These are phyloP conservation scores for Typhlichthys subterraneus DNA, from an alignment of 2,797 vertebrate species.

Conservation along the genomic window DNA sequence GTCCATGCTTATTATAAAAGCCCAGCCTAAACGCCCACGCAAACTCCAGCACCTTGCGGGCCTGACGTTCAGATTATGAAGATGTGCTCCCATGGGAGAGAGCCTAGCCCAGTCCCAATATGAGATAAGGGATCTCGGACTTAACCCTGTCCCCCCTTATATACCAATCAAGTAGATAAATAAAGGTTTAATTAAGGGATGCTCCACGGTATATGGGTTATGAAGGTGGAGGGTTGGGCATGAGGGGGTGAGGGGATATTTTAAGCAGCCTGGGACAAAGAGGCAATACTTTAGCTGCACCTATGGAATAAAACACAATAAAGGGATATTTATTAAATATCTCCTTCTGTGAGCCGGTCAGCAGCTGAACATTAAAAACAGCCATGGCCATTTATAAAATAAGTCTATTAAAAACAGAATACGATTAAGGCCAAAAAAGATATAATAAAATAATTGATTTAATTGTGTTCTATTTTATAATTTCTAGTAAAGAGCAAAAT, in stretches of 20 bases:
- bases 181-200: slow-evolving; percentile 76
- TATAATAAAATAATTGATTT: slow-evolving; percentile 62
- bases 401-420: slow-evolving; percentile 57
- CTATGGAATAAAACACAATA: slow-evolving; percentile 60
- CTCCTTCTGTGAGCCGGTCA: slow-evolving; percentile 25
- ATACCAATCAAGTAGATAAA: slow-evolving; percentile 73
- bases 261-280: slow-evolving; percentile 41
- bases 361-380: slow-evolving; percentile 51
- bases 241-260: slow-evolving; percentile 25
- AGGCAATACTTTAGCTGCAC: slow-evolving; percentile 54
- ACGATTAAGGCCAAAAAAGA: slow-evolving; percentile 58
- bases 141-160: slow-evolving; percentile 51
- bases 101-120: slow-evolving; percentile 57
- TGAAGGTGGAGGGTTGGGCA: slow-evolving; percentile 36
- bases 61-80: slow-evolving; percentile 56
- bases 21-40: slow-evolving; percentile 36
- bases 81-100: slow-evolving; percentile 49
- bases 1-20: slow-evolving; percentile 37
- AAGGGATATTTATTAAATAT: slow-evolving; percentile 67
- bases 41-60: slow-evolving; percentile 44
- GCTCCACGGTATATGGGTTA: slow-evolving; percentile 34
- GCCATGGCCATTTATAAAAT: slow-evolving; percentile 47
- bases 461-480: slow-evolving; percentile 76
- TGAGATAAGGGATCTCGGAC: slow-evolving; percentile 57
- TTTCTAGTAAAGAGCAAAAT: slow-evolving; percentile 58